phyloP scores from a whole-genome alignment of 2,797 vertebrate genomes.

The Sus cebifrons region DNA sequence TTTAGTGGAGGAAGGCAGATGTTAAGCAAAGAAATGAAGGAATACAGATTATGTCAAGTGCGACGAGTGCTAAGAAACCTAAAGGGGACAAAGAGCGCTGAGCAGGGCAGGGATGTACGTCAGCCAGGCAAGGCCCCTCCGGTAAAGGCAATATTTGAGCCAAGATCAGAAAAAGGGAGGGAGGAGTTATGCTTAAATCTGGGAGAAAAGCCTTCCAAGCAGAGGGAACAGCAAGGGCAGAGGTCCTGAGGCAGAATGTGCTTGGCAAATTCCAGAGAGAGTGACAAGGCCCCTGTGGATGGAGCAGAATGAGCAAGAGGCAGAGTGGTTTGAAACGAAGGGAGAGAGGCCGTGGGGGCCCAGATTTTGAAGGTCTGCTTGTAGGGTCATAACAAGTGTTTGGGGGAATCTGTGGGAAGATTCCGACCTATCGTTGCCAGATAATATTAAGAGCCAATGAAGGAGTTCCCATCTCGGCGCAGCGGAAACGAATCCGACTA shows the following conservation, averaged over 20 bases:
- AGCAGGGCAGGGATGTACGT: background rate
- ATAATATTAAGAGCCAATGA: background rate
- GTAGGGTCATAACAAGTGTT: background rate
- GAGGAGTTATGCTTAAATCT: background rate
- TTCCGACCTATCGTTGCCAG: background rate
- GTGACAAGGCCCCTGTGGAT: too few species aligned
- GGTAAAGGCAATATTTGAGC: background rate
- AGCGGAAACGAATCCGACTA: too few species aligned
- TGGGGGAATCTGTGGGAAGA: background rate
- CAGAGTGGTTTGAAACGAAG: background rate
- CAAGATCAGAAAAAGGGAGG: background rate
- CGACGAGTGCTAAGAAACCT: background rate
- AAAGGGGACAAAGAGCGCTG: background rate
- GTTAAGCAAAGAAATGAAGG: too few species aligned
- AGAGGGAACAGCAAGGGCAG: background rate
- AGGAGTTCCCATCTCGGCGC: too few species aligned
- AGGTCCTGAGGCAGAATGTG: background rate
- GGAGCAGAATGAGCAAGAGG: background rate
- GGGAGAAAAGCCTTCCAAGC: background rate
- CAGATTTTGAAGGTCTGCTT: background rate
- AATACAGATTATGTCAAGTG: background rate
- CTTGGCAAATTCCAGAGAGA: background rate
- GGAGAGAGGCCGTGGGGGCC: rapidly evolving
- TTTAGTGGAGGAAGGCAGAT: too few species aligned
- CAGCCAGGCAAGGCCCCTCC: too few species aligned